These are phyloP conservation scores for Formicarius rufipectus DNA, from an alignment of 2,113 vertebrate genomes.

Conservation along the genomic window DNA sequence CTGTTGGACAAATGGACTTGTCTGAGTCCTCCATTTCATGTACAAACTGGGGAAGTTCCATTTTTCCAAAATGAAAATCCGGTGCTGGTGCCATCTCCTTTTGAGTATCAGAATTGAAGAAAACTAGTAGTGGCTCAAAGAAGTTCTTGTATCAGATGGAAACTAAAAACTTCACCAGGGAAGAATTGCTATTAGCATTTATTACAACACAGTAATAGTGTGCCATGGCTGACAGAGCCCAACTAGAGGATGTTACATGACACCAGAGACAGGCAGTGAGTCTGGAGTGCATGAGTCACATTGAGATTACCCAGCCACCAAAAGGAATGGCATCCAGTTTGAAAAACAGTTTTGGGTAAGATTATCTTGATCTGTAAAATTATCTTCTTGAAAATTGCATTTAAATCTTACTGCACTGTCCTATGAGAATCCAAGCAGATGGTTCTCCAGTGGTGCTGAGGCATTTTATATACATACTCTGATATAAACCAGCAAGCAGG, in stretches of 20 bases:
- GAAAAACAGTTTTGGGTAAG: neutral
- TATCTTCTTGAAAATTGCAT: neutral
- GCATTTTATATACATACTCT: neutral
- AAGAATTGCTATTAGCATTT: neutral
- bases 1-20: neutral
- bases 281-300: neutral
- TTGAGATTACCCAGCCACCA: neutral
- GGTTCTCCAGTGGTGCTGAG: neutral
- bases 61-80: neutral
- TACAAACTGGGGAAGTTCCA: neutral
- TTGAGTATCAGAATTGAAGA: neutral
- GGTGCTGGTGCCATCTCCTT: neutral
- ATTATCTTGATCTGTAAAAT: neutral
- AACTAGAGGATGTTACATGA: rapidly evolving
- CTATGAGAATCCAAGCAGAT: neutral
- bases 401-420: neutral
- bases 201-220: neutral
- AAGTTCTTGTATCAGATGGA: neutral
- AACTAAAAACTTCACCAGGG: neutral
- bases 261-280: neutral
- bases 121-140: neutral
- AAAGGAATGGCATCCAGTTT: neutral
- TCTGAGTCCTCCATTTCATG: neutral
- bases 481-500: neutral
- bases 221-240: neutral